These are phyloP conservation scores for Paelopatides confundens DNA, from an alignment of 53 echinoderm and acorn worm species.

Conservation along the genomic window DNA sequence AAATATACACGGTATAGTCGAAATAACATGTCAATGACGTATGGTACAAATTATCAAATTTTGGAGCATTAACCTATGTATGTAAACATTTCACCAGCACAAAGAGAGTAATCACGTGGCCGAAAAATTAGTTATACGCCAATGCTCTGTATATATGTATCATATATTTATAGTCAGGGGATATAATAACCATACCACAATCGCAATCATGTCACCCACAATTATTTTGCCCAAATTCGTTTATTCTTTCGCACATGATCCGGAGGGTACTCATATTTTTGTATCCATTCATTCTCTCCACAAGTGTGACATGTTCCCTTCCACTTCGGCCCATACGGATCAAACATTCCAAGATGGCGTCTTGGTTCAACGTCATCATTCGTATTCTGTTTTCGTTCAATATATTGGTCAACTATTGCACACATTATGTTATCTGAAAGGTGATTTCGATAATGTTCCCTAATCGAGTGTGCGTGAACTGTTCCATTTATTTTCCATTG, in stretches of 20 bases:
- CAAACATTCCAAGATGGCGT: constrained; percentile 3
- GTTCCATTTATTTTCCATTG: neutral
- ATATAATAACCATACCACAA: too few relatives aligned
- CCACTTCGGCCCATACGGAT: constrained; percentile 21
- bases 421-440: constrained; percentile 16
- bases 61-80: too few relatives aligned
- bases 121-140: too few relatives aligned
- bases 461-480: constrained; percentile 6
- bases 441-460: constrained; percentile 21
- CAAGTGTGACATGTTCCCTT: constrained; percentile 26
- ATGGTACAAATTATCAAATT: too few relatives aligned
- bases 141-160: too few relatives aligned
- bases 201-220: too few relatives aligned
- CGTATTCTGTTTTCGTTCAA: neutral
- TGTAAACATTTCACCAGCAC: too few relatives aligned
- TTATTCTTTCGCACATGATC: constrained; percentile 4
- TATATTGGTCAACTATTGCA: constrained; percentile 17
- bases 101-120: too few relatives aligned
- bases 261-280: neutral
- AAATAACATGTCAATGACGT: too few relatives aligned
- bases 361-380: neutral
- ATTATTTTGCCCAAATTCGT: neutral
- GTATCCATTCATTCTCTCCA: constrained; percentile 15
- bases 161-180: too few relatives aligned
- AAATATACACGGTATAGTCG: too few relatives aligned